phyloP scores from a whole-genome alignment of 2,888 invertebrate genomes.

The Pilophorus perplexus region DNA sequence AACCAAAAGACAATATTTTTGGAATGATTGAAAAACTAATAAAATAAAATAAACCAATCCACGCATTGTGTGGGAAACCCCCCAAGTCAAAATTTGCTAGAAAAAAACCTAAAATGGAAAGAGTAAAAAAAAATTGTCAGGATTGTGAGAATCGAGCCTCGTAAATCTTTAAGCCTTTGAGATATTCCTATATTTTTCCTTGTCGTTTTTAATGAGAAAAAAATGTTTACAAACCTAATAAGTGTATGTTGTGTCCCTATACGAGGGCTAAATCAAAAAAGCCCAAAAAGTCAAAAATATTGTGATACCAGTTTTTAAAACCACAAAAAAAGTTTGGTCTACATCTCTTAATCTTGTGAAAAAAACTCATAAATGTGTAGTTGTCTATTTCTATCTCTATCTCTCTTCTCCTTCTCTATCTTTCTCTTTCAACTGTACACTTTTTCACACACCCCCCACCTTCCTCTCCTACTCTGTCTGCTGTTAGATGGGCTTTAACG shows the following conservation, averaged over 20 bases:
- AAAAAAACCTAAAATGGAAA: no score
- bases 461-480: constrained; percentile 13
- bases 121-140: no score
- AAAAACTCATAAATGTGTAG: constrained; percentile 33
- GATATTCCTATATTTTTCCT: constrained; percentile 23
- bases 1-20: constrained; percentile 10
- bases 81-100: no score
- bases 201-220: not conserved
- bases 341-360: constrained; percentile 30
- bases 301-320: constrained; percentile 49
- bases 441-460: constrained; percentile 21
- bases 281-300: constrained; percentile 48
- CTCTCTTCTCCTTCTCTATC: constrained; percentile 39
- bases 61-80: no score
- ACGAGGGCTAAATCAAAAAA: constrained; percentile 32
- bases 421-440: constrained; percentile 24
- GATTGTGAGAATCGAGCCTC: no score
- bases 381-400: constrained; percentile 38
- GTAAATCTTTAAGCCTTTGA: constrained; percentile 31
- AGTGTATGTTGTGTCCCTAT: constrained; percentile 39
- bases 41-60: constrained; percentile 4
- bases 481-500: constrained; percentile 42
- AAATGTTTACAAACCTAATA: not conserved
- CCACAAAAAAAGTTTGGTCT: constrained; percentile 42
- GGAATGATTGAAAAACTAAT: not conserved